phyloP scores from a whole-genome alignment of 1,140 invertebrate species.

The Drosophila quadrilineata region DNA sequence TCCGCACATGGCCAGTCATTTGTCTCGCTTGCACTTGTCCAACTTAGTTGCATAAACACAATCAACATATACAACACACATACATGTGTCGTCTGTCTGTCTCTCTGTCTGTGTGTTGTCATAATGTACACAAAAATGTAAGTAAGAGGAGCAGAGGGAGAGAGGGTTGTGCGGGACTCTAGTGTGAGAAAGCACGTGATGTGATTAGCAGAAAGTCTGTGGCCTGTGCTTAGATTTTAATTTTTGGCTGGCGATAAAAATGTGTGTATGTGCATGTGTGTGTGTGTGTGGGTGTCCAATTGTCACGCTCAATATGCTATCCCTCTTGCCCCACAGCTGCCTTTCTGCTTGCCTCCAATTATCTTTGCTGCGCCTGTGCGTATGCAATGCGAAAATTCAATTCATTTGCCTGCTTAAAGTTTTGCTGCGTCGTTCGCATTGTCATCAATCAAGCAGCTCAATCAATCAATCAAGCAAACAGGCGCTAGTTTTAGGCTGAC shows the following conservation, averaged over 20 bases:
- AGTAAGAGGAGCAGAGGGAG: no score
- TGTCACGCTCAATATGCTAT: slow-evolving; percentile 11
- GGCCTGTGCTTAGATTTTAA: slow-evolving; percentile 69
- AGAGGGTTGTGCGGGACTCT: no score
- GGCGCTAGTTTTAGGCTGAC: no score
- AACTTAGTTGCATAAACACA: slow-evolving; percentile 61
- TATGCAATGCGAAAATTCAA: background rate
- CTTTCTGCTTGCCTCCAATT: background rate
- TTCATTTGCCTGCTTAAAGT: slow-evolving; percentile 3
- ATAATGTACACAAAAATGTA: slow-evolving; percentile 1
- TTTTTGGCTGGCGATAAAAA: slow-evolving; percentile 63
- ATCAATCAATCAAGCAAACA: slow-evolving; percentile 30
- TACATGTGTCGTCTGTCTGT: background rate
- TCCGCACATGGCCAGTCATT: slow-evolving; percentile 55
- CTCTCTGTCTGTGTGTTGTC: slow-evolving; percentile 1
- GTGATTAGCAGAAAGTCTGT: slow-evolving; percentile 68
- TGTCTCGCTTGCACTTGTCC: slow-evolving; percentile 24
- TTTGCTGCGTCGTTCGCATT: background rate
- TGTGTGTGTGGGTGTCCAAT: slow-evolving; percentile 36
- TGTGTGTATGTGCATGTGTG: slow-evolving; percentile 19
- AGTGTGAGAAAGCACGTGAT: slow-evolving; percentile 58
- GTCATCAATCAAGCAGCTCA: slow-evolving; percentile 22
- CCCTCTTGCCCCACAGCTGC: background rate
- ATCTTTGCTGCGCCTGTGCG: background rate
- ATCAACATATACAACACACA: slow-evolving; percentile 22